A percentile compares a stretch with the other conserved stretches of the same genome.
phyloP scores from a whole-genome alignment of 2,113 vertebrate genomes.

The Channa argus region DNA sequence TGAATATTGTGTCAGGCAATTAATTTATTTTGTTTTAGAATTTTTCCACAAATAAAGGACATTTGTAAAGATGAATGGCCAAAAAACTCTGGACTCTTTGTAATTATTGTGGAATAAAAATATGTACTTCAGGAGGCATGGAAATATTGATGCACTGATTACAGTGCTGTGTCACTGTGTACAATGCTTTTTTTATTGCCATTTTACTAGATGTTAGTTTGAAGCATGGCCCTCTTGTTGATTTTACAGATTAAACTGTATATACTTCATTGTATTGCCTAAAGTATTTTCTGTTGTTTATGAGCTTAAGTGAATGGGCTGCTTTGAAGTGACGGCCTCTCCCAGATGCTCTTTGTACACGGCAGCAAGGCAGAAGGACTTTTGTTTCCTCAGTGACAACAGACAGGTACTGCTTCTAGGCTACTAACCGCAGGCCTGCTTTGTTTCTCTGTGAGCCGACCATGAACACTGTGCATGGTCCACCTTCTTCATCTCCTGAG shows the following conservation, averaged over 20 bases:
- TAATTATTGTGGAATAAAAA: background rate
- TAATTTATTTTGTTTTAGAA: conserved; percentile 23
- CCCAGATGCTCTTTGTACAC: conserved; percentile 30
- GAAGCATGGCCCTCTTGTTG: conserved; percentile 47
- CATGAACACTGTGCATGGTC: conserved; percentile 50
- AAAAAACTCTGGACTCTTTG: background rate
- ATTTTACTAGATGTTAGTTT: conserved; percentile 50
- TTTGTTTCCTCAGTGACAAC: conserved; percentile 59
- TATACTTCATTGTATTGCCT: conserved; percentile 60
- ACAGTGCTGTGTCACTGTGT: conserved; percentile 8
- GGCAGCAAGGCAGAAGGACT: conserved; percentile 53
- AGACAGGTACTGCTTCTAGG: conserved; percentile 56
- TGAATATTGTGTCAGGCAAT: conserved; percentile 40
- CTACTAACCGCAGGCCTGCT: conserved; percentile 53
- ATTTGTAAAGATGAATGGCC: background rate
- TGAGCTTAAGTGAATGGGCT: conserved; percentile 53
- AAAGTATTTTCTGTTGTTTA: conserved; percentile 57
- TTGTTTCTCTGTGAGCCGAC: conserved; percentile 70
- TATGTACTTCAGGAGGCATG: background rate
- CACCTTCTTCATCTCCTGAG: conserved; percentile 54
- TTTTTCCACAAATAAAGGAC: conserved; percentile 15
- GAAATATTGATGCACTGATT: conserved; percentile 31
- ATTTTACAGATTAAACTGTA: conserved; percentile 51
- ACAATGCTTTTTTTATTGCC: conserved; percentile 20
- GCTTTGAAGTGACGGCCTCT: conserved; percentile 49